Base-by-base conservation (phyloP, 2,113 vertebrate species). In the Gasterosteus nipponicus region DNA sequence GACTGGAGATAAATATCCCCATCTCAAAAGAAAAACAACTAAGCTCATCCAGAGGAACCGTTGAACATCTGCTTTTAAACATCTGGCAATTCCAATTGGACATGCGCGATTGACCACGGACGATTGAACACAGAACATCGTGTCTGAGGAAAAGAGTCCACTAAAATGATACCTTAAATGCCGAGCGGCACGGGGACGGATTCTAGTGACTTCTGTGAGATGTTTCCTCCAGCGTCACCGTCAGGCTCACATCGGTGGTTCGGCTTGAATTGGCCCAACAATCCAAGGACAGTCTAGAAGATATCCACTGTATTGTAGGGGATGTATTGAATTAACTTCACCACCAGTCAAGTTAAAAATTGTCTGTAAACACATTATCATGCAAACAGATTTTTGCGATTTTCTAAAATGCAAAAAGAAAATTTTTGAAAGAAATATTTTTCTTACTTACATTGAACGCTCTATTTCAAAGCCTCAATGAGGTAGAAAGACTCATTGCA, bases 41-140 rank as follows among this genome's bases (percentile, higher is more conserved):
- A 66, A 42, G 58, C 31, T 78, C 73, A 82, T 64, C 68, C 69
- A 77, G 44, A 85, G 80, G 75, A 77, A 81, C 16, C 18, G 18
- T 89, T 83, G 73, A 73, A 85, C 85, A 86, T 84, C 78, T 87
- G 80, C 80, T 44, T 85, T 77, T 65, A 70, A 84, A 90, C 91
- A 89, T 92, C 92, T 92, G 91, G 89, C 83, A 76, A 77, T 59
- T 75, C 69, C 64, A 87, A 92, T 93, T 91, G 90, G 81, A 81
- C 73, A 87, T 39, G 86, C 83, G 84, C 80, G 66, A 64, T 19
- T 75, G 83, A 83, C 64, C 77, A 56, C 39, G 22, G 22, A 26
- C 22, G 22, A 26, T 26, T 26, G 80, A 84, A 85, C 83, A 51
- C 57, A 78, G 63, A 77, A 72, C 58, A 65, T 65, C 83, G 83